Conservation (phyloP, 2,888 invertebrate species). For the Callinectes sapidus region DNA sequence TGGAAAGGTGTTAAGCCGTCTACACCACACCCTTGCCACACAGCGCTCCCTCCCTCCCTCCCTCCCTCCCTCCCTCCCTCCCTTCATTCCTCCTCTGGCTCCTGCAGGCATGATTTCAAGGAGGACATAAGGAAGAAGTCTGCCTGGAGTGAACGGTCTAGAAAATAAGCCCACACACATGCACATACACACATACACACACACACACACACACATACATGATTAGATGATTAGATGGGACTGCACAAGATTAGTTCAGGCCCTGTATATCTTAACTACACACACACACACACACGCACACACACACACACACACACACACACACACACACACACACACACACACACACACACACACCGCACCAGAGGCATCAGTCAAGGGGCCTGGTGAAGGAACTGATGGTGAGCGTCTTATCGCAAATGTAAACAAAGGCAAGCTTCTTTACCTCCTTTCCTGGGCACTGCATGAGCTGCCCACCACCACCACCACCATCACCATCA, state of each 20-base stretch:
- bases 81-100: neutral
- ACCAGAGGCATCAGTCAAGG: neutral
- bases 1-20: no score
- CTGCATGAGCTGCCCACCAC: neutral
- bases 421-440: neutral
- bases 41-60: no score
- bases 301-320: constrained; percentile 8
- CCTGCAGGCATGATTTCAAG: neutral
- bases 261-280: no score
- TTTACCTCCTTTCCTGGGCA: neutral
- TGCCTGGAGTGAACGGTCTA: neutral
- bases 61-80: neutral
- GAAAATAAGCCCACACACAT: constrained; percentile 20
- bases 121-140: neutral
- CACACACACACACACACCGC: neutral
- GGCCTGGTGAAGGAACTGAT: neutral
- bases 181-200: constrained; percentile 17
- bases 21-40: neutral
- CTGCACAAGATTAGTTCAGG: no score
- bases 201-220: constrained; percentile 10
- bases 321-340: constrained; percentile 6
- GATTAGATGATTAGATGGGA: no score
- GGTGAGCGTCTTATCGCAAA: no score
- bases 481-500: neutral
- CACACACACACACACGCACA: neutral